A percentile compares a stretch with the other conserved stretches of the same genome.
Evolutionary conservation across 2,797 vertebrate genomes (phyloP).

Genomic region (Babyrousa celebensis): DNA sequence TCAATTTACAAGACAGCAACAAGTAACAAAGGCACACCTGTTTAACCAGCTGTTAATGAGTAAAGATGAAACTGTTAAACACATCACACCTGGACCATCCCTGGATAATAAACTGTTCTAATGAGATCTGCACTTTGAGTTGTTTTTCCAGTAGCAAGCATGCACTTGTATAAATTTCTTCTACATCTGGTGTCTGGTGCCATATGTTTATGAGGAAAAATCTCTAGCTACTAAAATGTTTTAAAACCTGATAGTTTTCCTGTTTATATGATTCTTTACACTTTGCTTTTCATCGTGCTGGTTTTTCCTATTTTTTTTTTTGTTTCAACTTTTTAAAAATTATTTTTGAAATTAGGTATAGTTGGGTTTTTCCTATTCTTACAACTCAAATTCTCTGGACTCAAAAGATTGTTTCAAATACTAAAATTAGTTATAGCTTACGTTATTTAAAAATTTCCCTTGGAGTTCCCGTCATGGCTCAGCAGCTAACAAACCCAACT

Average conservation of each 20-base stretch:
- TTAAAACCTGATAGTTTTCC: slow-evolving; percentile 15
- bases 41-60: slow-evolving; percentile 56
- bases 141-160: slow-evolving; percentile 32
- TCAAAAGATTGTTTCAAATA: slow-evolving; percentile 32
- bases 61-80: slow-evolving; percentile 31
- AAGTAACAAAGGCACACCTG: slow-evolving; percentile 28
- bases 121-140: neutral
- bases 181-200: neutral
- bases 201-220: slow-evolving; percentile 39
- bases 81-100: slow-evolving; percentile 30
- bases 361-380: neutral
- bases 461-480: neutral
- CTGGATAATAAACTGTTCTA: slow-evolving; percentile 30
- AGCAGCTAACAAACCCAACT: too few relatives aligned
- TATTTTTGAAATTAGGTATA: too few relatives aligned
- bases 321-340: too few relatives aligned
- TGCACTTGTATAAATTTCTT: neutral
- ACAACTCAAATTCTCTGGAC: neutral
- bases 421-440: neutral
- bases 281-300: neutral
- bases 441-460: neutral
- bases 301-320: neutral
- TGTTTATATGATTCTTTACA: slow-evolving; percentile 3
- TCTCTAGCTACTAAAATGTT: slow-evolving; percentile 21
- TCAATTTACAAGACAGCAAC: neutral